Evolutionary conservation across 1,140 invertebrate species (phyloP).

Genomic region (Ectropis grisescens): DNA sequence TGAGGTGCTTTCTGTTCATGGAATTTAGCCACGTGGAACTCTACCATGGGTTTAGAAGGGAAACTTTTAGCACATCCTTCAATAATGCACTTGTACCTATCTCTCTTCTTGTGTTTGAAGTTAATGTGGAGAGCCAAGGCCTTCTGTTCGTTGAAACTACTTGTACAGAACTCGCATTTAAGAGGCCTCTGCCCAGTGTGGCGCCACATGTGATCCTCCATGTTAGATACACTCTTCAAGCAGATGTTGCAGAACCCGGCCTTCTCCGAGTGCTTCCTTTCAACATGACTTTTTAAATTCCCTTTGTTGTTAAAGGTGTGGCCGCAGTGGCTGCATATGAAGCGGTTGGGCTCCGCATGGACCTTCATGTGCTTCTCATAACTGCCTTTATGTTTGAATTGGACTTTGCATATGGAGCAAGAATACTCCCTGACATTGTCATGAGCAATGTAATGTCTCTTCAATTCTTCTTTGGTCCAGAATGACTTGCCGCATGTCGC

Average conservation of each 20-base stretch:
- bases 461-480: constrained; percentile 34
- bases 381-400: constrained; percentile 43
- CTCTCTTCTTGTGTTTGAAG: constrained; percentile 39
- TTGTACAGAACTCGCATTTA: constrained; percentile 71
- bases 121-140: constrained; percentile 32
- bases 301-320: constrained; percentile 70
- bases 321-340: constrained; percentile 61
- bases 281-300: constrained; percentile 52
- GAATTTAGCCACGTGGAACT: constrained; percentile 33
- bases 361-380: constrained; percentile 36
- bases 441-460: constrained; percentile 31
- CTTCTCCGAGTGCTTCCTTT: constrained; percentile 37
- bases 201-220: constrained; percentile 71
- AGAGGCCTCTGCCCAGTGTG: constrained; percentile 77
- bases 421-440: constrained; percentile 33
- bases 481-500: constrained; percentile 74
- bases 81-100: constrained; percentile 38
- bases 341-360: constrained; percentile 26
- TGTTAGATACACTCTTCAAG: constrained; percentile 37
- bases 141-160: constrained; percentile 33
- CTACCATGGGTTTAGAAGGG: constrained; percentile 36
- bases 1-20: constrained; percentile 30
- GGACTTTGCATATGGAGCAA: constrained; percentile 35
- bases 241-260: constrained; percentile 48
- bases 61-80: constrained; percentile 34